A percentile compares a stretch with the other conserved stretches of the same genome.
These are phyloP conservation scores for Capitulum mitella DNA, from an alignment of 2,888 invertebrate species.

Conservation along the genomic window DNA sequence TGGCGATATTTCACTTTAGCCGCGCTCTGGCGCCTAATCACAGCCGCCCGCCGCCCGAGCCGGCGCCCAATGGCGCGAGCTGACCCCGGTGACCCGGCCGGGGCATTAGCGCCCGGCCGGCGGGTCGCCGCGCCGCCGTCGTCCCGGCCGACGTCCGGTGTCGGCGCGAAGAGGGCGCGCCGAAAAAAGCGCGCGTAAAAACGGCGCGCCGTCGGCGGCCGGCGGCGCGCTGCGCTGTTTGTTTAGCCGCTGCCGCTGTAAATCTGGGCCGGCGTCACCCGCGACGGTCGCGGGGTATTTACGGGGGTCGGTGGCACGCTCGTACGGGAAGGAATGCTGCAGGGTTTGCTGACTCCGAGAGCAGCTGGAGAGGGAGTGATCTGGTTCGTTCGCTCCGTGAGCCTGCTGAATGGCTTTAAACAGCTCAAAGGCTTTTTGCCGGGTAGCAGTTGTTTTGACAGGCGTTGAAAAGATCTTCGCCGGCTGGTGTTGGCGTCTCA, in stretches of 20 bases:
- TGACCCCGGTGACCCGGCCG: background rate
- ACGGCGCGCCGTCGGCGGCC: background rate
- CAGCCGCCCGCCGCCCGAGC: background rate
- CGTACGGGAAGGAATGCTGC: no score
- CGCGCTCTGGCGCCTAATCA: background rate
- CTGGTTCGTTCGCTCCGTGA: no score
- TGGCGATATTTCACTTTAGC: no score
- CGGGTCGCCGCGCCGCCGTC: no score
- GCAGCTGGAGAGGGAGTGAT: no score
- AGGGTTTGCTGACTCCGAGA: no score
- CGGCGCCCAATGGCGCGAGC: conserved; percentile 5
- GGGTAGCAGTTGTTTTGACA: no score
- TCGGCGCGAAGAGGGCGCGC: background rate
- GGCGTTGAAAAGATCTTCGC: no score
- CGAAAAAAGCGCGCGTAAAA: background rate
- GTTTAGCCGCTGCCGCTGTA: background rate
- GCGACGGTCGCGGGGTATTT: background rate
- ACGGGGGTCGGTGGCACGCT: background rate
- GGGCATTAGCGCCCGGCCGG: no score
- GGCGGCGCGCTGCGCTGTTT: background rate
- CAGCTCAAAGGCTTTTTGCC: no score
- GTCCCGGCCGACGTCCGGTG: background rate
- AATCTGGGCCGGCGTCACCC: background rate
- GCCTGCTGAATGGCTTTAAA: no score
- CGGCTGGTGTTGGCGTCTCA: no score